Evolutionary conservation across 2,113 vertebrate genomes (phyloP).

Genomic region (Ailuropoda melanoleuca): DNA sequence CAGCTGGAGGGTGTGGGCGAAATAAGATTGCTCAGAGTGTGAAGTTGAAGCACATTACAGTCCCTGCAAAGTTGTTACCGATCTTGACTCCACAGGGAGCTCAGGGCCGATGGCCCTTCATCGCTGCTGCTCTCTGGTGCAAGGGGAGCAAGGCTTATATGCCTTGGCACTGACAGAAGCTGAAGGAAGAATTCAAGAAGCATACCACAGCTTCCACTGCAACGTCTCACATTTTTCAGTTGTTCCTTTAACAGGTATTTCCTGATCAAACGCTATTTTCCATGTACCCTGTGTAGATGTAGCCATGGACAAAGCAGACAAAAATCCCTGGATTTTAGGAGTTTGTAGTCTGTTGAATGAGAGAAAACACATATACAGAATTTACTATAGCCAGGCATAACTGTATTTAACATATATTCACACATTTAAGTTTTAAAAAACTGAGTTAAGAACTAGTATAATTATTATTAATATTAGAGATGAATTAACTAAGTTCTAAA

Average conservation of each 20-base stretch:
- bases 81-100: not conserved
- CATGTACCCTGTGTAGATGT: not conserved
- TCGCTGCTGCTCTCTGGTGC: not conserved
- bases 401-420: not conserved
- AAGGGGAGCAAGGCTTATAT: not conserved
- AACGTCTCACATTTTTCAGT: not conserved
- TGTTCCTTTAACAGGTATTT: not conserved
- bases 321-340: not conserved
- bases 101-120: not conserved
- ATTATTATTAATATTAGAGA: not conserved
- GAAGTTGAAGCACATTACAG: not conserved
- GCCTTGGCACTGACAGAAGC: rapidly evolving
- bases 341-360: not conserved
- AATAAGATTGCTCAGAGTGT: not conserved
- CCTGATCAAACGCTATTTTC: not conserved
- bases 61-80: not conserved
- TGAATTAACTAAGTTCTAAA: not conserved
- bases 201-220: not conserved
- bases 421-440: not conserved
- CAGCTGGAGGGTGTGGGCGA: not conserved
- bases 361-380: not conserved
- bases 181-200: not conserved
- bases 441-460: not conserved
- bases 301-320: not conserved
- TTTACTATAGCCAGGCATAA: not conserved